Percentiles rank a stretch among this genome's conserved stretches.
phyloP scores from a whole-genome alignment of 2,113 vertebrate genomes.

The Formicarius rufipectus region DNA sequence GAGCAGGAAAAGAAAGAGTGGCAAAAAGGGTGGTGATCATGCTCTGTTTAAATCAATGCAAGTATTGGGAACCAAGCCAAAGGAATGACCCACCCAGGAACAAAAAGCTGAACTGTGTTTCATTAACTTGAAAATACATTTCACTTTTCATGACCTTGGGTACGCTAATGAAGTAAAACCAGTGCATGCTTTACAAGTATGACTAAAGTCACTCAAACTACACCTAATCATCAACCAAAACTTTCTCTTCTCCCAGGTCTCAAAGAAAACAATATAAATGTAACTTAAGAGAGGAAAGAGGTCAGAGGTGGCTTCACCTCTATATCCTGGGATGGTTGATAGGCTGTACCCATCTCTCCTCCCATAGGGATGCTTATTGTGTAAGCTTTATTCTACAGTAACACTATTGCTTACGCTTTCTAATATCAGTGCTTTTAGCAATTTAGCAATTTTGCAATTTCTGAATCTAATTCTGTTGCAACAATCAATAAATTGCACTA shows the following conservation, averaged over 20 bases:
- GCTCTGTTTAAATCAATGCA: neutral
- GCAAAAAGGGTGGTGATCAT: neutral
- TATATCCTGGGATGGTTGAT: neutral
- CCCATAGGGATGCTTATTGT: no score
- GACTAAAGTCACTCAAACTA: neutral
- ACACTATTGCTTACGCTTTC: neutral
- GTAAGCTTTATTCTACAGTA: neutral
- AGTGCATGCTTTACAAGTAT: neutral
- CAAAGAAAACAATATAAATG: neutral
- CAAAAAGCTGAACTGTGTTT: neutral
- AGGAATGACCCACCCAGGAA: neutral
- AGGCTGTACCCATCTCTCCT: neutral
- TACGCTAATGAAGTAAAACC: neutral
- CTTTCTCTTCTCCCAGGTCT: neutral
- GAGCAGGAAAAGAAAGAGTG: neutral
- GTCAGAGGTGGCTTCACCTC: neutral
- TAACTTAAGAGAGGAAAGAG: neutral
- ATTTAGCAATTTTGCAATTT: accelerated
- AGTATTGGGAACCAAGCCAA: neutral
- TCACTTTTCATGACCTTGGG: neutral
- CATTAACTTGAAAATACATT: neutral
- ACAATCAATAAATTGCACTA: neutral
- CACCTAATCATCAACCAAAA: neutral
- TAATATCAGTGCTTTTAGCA: neutral
- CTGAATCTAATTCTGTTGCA: neutral